Base-by-base conservation (phyloP, 2,113 vertebrate genomes). In the Laticauda laticaudata region DNA sequence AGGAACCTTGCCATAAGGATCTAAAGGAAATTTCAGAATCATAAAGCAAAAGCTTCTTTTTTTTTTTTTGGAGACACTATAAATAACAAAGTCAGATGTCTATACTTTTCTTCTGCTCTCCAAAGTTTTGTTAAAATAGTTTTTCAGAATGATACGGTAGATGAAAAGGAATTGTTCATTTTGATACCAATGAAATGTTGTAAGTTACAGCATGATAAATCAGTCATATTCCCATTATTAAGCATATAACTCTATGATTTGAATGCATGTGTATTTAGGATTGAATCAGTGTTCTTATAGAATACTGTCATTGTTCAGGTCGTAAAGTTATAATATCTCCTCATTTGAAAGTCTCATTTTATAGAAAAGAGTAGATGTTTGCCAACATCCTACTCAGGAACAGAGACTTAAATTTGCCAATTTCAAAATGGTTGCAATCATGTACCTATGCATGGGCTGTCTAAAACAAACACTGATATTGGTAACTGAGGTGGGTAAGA, bases 11-110 rank as follows among this genome's bases (percentile, higher is more conserved):
- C 54, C 93, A 94, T 2, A 64, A 87, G 15, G 56, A 64, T 81
- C 92, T 57, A 94, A 94, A 23, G 14, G 7, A 85, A 93, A 93
- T 93, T 89, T 45, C 53, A 4, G 0, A 89, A 94, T 93, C 94
- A 90, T 90, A 94, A 91, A 94, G 86, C 87, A 53, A 93, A 91
- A 92, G 81, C 90, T 88, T 34, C 54, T 21, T 39, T 85, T 85
- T 7, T 5, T 75, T 88, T 51, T 91, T 93, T 9, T 39, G 2
- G 56, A 91, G 91, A 90, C 18, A 90, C 86, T 24, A 87, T 87
- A 51, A 91, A 93, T 87, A 93, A 14, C 54, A 87, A 4, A 64
- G 18, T 39, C 87, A 48, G 88, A 91, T 94, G 53, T 91, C 69
- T 94, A 18, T 69, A 88, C 24, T 5, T 6, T 90, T 34, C 54